Percentiles rank a stretch among this genome's conserved stretches.
Evolutionary conservation across 2,888 invertebrate genomes (phyloP).

Genomic region (Oscheius onirici): DNA sequence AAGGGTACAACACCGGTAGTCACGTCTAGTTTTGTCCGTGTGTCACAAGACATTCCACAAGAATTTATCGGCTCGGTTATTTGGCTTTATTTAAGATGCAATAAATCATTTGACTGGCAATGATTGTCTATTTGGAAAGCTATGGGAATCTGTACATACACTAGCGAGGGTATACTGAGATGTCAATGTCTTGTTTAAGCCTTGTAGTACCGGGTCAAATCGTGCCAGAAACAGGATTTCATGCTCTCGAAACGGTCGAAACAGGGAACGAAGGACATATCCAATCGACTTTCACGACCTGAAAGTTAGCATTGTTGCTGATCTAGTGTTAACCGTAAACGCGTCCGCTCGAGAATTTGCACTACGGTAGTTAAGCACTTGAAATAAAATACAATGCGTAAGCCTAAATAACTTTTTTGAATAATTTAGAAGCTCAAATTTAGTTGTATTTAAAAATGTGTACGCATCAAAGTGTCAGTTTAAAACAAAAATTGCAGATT

Average conservation of each 20-base stretch:
- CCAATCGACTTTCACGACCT: constrained; percentile 55
- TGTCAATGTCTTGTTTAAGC: constrained; percentile 1
- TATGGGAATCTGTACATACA: neutral
- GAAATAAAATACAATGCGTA: too few relatives aligned
- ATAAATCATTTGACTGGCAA: neutral
- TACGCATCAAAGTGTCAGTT: too few relatives aligned
- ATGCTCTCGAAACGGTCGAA: constrained; percentile 66
- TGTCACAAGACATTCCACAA: constrained; percentile 15
- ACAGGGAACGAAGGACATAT: constrained; percentile 64
- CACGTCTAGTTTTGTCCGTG: constrained; percentile 8
- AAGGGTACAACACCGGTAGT: constrained; percentile 29
- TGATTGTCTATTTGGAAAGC: neutral
- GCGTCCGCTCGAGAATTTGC: neutral
- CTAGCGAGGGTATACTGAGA: constrained; percentile 3
- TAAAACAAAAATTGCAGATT: too few relatives aligned
- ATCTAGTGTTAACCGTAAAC: neutral
- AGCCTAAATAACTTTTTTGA: too few relatives aligned
- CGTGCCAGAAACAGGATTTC: constrained; percentile 68
- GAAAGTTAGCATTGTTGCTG: neutral
- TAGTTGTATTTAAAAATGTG: too few relatives aligned
- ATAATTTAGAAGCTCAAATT: too few relatives aligned
- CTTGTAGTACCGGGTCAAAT: constrained; percentile 56
- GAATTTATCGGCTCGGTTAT: constrained; percentile 2
- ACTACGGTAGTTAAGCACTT: too few relatives aligned
- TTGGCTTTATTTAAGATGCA: constrained; percentile 14